Base-by-base conservation (phyloP, 1,140 invertebrate genomes). In the Drosophila watanabei region DNA sequence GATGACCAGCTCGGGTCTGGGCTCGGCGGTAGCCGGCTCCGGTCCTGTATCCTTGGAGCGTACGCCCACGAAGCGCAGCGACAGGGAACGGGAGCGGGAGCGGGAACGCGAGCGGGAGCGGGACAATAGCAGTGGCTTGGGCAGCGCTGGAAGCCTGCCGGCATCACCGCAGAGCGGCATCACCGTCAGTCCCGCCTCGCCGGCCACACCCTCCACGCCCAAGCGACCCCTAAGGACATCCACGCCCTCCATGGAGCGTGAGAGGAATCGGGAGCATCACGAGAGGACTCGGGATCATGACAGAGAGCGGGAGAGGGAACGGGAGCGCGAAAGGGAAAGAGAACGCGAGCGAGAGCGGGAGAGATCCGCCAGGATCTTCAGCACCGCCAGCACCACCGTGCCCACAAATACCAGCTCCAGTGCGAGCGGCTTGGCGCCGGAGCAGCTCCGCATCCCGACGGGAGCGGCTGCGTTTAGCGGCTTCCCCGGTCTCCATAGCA, bases 381-480 rank as follows among this genome's bases (percentile, higher is more conserved):
- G 86, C 66, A 88, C 91, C 20, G 84, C 84, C 59, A 80, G 82
- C 75, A 91, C 87, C 43, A 90, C 89, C 10, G 91, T 91, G 49
- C 88, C 91, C 7, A 87, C 90, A 9, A 87, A 64, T n/a, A 89
- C 85, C 16, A 80, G 73, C 7, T 62, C 64, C 37, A 65, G 66
- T 24, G 80, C 80, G 24, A 66, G 75, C 41, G 70, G 73, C 7
- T 33, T 91, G 37, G 54, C 4, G 49, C 83, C 18, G 2, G 91
- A 93, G 30, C 91, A 93, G 33, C 61, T 93, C 9, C 79, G 86
- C 52, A 92, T 93, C 20, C 92, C 92, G 4, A 92, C 92, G 39
- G 92, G 89, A 4, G 92, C 89, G 3, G 91, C 88, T 0, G 91
- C 91, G 10, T 92, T 92, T 9, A 92, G 91, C 32, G 91, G 91